These are phyloP conservation scores for Scaeva pyrastri DNA, from an alignment of 2,888 invertebrate genomes.

Conservation along the genomic window DNA sequence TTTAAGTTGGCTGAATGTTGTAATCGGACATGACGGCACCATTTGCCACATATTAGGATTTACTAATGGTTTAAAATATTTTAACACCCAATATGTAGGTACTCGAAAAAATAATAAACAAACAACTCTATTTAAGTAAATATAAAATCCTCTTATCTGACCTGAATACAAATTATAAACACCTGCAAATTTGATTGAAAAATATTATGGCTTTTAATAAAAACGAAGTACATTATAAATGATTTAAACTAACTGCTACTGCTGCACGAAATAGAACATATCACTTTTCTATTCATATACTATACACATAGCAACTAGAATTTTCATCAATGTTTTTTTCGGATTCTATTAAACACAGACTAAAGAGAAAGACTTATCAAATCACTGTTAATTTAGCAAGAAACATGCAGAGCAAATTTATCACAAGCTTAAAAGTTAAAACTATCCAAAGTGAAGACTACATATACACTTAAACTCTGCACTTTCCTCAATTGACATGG, in stretches of 20 bases:
- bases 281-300: background rate
- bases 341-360: background rate
- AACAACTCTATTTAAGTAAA: constrained; percentile 1
- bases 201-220: background rate
- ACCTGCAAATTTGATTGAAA: constrained; percentile 16
- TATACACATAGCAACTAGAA: background rate
- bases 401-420: background rate
- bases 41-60: too few relatives aligned
- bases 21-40: too few relatives aligned
- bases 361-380: background rate
- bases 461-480: background rate
- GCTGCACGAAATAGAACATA: background rate
- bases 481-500: constrained; percentile 14
- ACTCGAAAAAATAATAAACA: background rate
- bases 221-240: background rate
- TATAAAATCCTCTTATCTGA: background rate
- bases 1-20: too few relatives aligned
- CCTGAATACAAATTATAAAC: constrained; percentile 16
- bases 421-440: background rate
- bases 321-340: background rate
- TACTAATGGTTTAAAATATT: too few relatives aligned
- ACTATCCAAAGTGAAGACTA: background rate
- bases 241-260: background rate
- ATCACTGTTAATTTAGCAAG: background rate
- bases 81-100: background rate